phyloP scores from a whole-genome alignment of 1,140 invertebrate genomes.

The Drosophila sp. region DNA sequence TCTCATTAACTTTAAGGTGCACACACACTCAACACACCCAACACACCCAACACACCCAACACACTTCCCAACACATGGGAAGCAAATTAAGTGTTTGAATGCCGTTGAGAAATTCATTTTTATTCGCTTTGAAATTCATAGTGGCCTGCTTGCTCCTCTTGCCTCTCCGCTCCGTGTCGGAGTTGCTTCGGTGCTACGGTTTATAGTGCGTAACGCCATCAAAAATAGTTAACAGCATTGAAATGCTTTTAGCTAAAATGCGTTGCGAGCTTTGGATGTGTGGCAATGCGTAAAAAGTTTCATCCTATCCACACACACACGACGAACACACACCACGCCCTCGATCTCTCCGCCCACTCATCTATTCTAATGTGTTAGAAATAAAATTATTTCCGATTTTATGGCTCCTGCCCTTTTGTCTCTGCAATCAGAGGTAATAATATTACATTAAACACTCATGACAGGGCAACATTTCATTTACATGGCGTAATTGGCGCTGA shows the following conservation, averaged over 20 bases:
- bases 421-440: slow-evolving; percentile 24
- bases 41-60: not conserved
- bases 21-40: slow-evolving; percentile 25
- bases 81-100: slow-evolving; percentile 52
- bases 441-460: slow-evolving; percentile 21
- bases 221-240: slow-evolving; percentile 78
- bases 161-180: too few species aligned
- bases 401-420: slow-evolving; percentile 6
- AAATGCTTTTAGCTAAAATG: slow-evolving; percentile 76
- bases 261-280: slow-evolving; percentile 37
- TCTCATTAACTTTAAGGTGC: slow-evolving; percentile 64
- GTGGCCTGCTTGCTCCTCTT: not conserved
- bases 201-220: slow-evolving; percentile 75
- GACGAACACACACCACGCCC: not conserved
- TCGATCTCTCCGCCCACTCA: not conserved
- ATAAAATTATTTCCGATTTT: slow-evolving; percentile 62
- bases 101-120: slow-evolving; percentile 44
- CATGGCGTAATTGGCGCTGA: slow-evolving; percentile 2
- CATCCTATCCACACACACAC: slow-evolving; percentile 14
- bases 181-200: slow-evolving; percentile 17
- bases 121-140: slow-evolving; percentile 6
- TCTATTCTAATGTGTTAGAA: slow-evolving; percentile 38
- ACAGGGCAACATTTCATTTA: slow-evolving; percentile 25
- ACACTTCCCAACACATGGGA: slow-evolving; percentile 3
- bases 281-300: slow-evolving; percentile 60